Evolutionary conservation across 1,140 invertebrate genomes (phyloP), one percentile per base, ranked within the genome.

Genomic region (Lepidurus packardi): DNA sequence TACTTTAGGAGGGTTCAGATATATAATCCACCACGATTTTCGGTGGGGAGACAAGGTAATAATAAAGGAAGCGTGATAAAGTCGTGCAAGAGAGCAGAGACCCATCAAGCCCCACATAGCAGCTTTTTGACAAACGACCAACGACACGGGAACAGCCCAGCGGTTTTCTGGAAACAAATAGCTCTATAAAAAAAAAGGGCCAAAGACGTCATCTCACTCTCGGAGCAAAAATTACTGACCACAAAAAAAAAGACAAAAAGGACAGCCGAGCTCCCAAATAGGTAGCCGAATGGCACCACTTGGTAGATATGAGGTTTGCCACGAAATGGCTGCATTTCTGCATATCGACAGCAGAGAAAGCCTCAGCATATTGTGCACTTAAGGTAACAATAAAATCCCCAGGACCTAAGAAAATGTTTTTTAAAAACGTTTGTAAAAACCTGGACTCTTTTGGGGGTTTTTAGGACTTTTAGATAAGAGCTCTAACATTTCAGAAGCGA

Each of bases 81-180:
- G 53, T 65, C 53, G n/a, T 65, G 53, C 53, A 65, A 34, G 53
- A n/a, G 21, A 65, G 53, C 53, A 65, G 53, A 65, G 21, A 65
- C 53, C 53, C 3, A 21, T 21, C 16, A 65, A 21, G 6, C 53
- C 53, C 4, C 53, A 21, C 53, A 21, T 65, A 65, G 21, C 8
- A 65, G 53, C 53, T 65, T 65, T 65, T 65, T 65, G 53, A 65
- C 53, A 65, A 65, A 65, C 53, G 53, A 65, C 53, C 53, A 65
- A 65, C 53, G 53, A 65, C 53, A 65, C 53, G 53, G 21, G 53
- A 65, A 65, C 53, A 65, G 53, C 53, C 53, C 53, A 65, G 53
- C 13, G 53, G 53, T 65, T 65, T 65, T 65, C 53, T 65, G 53
- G 53, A 65, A 9, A 21, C 53, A 65, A 65, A 65, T 65, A 65